A percentile compares a stretch with the other conserved stretches of the same genome.
These are phyloP conservation scores for Eretmocerus hayati DNA, from an alignment of 2,888 invertebrate species.

Conservation along the genomic window DNA sequence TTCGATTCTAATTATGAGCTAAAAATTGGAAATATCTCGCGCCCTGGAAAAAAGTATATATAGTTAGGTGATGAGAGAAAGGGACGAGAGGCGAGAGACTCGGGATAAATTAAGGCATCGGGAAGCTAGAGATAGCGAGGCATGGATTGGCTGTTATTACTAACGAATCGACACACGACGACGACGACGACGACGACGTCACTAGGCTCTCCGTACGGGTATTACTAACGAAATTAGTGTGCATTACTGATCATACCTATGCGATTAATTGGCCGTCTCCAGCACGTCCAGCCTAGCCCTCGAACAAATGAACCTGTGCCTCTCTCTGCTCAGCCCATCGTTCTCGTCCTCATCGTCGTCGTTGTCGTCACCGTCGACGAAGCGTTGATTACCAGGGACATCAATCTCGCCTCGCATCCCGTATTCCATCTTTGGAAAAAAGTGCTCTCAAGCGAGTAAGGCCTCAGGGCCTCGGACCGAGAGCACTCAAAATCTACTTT, in stretches of 20 bases:
- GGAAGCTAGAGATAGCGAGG: background rate
- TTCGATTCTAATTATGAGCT: too few species aligned
- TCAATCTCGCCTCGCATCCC: conserved; percentile 19
- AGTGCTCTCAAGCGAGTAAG: background rate
- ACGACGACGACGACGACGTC: background rate
- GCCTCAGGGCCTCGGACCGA: too few species aligned
- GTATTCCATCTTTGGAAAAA: background rate
- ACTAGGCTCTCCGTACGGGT: background rate
- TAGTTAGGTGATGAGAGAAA: too few species aligned
- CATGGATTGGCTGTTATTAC: conserved; percentile 17
- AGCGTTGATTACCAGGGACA: conserved; percentile 23
- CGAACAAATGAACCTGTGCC: conserved; percentile 24
- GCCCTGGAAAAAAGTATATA: too few species aligned
- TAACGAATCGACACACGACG: conserved; percentile 22
- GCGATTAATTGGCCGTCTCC: conserved; percentile 24
- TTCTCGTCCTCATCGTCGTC: too few species aligned
- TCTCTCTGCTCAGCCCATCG: too few species aligned
- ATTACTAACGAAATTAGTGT: conserved; percentile 25
- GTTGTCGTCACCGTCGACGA: too few species aligned
- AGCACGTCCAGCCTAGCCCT: conserved; percentile 9
- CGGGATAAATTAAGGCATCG: too few species aligned
- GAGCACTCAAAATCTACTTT: too few species aligned
- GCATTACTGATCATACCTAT: conserved; percentile 24
- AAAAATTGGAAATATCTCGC: too few species aligned
- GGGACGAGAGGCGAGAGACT: too few species aligned